A percentile compares a stretch with the other conserved stretches of the same genome.
Evolutionary conservation across 2,888 invertebrate species (phyloP).

Genomic region (Hecatera dysodea): DNA sequence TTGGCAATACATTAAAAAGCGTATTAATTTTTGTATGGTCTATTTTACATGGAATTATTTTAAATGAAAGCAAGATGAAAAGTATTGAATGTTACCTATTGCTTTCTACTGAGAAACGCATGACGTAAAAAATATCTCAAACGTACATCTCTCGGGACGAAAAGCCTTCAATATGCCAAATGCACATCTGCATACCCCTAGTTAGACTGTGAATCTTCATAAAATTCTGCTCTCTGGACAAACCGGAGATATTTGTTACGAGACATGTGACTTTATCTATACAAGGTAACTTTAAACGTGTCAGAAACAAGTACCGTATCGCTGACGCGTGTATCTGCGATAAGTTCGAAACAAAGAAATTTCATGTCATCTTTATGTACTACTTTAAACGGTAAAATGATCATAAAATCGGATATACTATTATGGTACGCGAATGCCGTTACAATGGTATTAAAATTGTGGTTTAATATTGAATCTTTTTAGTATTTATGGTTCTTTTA

Average conservation of each 20-base stretch:
- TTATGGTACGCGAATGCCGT: background rate
- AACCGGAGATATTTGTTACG: background rate
- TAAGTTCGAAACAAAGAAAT: constrained; percentile 53
- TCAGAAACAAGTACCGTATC: background rate
- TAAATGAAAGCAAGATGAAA: too few relatives aligned
- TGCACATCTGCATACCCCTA: background rate
- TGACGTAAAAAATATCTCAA: too few relatives aligned
- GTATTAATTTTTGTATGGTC: too few relatives aligned
- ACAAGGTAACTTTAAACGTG: background rate
- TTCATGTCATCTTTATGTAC: constrained; percentile 17
- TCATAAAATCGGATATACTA: constrained; percentile 1
- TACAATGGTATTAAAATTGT: constrained; percentile 1
- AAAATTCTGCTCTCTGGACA: background rate
- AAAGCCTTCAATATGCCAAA: too few relatives aligned
- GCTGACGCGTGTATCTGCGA: constrained; percentile 5
- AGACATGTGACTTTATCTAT: background rate
- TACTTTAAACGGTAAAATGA: constrained; percentile 1
- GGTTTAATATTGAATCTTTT: background rate
- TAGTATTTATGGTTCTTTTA: background rate
- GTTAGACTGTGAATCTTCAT: background rate
- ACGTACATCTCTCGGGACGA: too few relatives aligned
- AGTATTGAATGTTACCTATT: too few relatives aligned
- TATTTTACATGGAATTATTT: too few relatives aligned
- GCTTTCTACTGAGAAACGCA: too few relatives aligned
- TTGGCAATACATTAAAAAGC: too few relatives aligned